Conservation (phyloP, 2,113 vertebrate genomes). For the Corynorhinus townsendii region DNA sequence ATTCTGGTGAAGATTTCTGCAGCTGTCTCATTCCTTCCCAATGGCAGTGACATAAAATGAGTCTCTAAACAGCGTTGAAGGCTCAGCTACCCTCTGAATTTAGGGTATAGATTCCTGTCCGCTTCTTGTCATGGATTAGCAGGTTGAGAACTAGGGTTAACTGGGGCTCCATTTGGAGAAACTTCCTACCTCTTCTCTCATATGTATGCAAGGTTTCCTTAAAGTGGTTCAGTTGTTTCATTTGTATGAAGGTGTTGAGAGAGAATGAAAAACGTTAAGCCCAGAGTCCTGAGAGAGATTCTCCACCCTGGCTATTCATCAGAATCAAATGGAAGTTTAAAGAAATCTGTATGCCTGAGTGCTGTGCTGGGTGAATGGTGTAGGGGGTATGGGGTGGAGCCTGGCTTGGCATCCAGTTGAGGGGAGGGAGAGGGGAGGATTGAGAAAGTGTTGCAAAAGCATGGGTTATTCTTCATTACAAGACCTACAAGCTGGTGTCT, state of each 20-base stretch:
- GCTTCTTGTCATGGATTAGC: neutral
- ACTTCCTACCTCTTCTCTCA: neutral
- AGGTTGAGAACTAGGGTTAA: neutral
- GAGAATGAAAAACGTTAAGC: neutral
- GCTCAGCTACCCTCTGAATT: neutral
- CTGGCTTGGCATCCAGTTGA: no score
- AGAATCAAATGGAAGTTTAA: neutral
- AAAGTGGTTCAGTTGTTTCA: neutral
- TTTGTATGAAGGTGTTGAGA: neutral
- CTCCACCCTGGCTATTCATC: neutral
- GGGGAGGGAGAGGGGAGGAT: neutral
- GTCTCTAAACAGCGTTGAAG: neutral
- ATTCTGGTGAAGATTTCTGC: neutral
- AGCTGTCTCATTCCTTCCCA: neutral
- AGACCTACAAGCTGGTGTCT: neutral
- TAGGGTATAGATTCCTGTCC: neutral
- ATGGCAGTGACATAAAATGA: neutral
- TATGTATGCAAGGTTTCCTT: neutral
- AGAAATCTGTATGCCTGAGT: neutral
- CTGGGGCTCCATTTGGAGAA: neutral
- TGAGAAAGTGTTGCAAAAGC: neutral
- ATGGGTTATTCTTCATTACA: neutral
- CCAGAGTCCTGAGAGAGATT: neutral
- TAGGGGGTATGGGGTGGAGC: neutral
- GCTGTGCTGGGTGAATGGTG: neutral